These are phyloP conservation scores for Bungarus multicinctus DNA, from an alignment of 2,113 vertebrate species.

Conservation along the genomic window DNA sequence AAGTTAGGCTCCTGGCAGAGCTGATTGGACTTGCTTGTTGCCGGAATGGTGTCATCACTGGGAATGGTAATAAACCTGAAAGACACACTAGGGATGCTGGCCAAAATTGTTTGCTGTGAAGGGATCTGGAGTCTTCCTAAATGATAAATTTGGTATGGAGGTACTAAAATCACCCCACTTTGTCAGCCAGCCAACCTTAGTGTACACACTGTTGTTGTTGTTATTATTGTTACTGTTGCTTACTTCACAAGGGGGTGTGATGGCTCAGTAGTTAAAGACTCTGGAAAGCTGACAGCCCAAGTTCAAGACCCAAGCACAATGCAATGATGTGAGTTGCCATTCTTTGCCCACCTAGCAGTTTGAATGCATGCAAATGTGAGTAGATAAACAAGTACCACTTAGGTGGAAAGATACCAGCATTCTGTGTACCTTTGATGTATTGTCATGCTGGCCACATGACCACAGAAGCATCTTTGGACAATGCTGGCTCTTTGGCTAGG, in stretches of 20 bases:
- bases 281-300: not conserved
- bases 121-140: conserved; percentile 76
- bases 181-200: conserved; percentile 59
- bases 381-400: not conserved
- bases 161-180: conserved; percentile 75
- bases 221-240: conserved; percentile 73
- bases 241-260: conserved; percentile 65
- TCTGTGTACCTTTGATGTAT: not conserved
- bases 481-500: not conserved
- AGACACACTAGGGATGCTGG: conserved; percentile 76
- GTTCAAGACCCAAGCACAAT: not conserved
- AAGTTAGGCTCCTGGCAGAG: conserved; percentile 76
- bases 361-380: not conserved
- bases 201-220: not conserved
- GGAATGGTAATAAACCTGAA: conserved; percentile 77
- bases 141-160: conserved; percentile 78
- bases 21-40: conserved; percentile 69
- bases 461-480: not conserved
- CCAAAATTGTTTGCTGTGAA: conserved; percentile 79
- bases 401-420: not conserved
- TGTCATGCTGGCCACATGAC: not conserved
- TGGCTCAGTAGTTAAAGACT: not conserved
- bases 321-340: not conserved
- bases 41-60: conserved; percentile 52
- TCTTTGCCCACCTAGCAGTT: not conserved